Base-by-base conservation (phyloP, 2,113 vertebrate genomes). In the Gobiocypris rarus region DNA sequence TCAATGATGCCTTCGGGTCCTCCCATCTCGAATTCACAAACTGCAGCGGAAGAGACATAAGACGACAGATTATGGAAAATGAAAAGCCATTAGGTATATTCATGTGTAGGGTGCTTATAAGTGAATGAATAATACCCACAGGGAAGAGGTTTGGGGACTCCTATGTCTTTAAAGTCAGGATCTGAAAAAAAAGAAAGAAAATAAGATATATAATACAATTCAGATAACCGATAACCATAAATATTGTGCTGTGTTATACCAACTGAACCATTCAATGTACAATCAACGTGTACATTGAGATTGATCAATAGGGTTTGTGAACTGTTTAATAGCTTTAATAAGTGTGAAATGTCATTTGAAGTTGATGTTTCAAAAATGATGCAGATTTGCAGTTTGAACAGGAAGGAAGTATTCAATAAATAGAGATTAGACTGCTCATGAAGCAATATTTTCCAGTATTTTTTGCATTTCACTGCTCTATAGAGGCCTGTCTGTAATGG, bases 1-100 rank as follows among this genome's bases (percentile, higher is more conserved):
- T 99, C 97, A 88, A 99, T 95, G 89, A 99, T 98, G 85, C 98
- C 98, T 95, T 99, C 98, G 19, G 98, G 95, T 87, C 98, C 98
- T 86, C 96, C 96, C 96, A 97, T 96, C 92, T 99, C 97, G 93
- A 99, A 99, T 92, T 99, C 97, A 96, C 98, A 99, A 88, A 92
- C 98, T 99, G 89, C 89, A 92, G 89, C 74, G 87, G 63, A 28
- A 54, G 67, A 54, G 45, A 48, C 70, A 76, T 9, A 78, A 74
- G 70, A 43, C 58, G 58, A 85, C 31, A 87, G 54, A 84, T 83
- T 81, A 84, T 19, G 52, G 28, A 15, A 75, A 38, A 69, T 61
- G 13, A 43, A 82, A 26, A 63, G 61, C 71, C 34, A 63, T 80
- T 65, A 73, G 65, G 22, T 43, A 52, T 70, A 76, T 80, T 81